Conservation (phyloP, 2,797 vertebrate species). For the Rhincodon typus region DNA sequence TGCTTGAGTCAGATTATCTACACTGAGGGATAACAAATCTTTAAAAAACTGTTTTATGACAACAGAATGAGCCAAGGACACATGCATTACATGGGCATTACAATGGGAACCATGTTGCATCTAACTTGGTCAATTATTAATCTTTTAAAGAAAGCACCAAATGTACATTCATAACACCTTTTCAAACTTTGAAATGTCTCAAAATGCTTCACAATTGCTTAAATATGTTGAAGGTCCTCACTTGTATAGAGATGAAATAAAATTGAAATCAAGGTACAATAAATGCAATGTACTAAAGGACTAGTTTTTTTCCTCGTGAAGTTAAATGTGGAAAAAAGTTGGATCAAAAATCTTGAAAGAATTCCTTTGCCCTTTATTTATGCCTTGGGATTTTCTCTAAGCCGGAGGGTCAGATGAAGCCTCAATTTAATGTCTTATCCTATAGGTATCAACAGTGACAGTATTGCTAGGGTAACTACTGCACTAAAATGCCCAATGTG, state of each 20-base stretch:
- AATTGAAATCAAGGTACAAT: not conserved
- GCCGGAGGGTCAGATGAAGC: not conserved
- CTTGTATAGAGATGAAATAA: not conserved
- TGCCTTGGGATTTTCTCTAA: not conserved
- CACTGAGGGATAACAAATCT: not conserved
- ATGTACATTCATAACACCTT: not conserved
- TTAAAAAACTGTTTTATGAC: not conserved
- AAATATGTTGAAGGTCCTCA: not conserved
- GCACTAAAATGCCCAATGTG: not conserved
- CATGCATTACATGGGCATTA: not conserved
- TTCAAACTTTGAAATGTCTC: not conserved
- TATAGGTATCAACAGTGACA: not conserved
- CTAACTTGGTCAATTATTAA: not conserved
- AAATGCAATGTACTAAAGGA: not conserved
- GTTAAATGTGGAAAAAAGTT: not conserved
- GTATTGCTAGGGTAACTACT: not conserved
- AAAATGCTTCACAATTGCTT: not conserved
- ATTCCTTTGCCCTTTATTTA: not conserved
- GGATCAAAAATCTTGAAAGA: not conserved
- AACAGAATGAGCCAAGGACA: not conserved
- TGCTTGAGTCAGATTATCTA: not conserved
- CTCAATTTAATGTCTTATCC: not conserved
- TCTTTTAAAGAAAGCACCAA: not conserved
- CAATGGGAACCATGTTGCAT: not conserved
- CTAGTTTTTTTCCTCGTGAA: not conserved